These are phyloP conservation scores for Loxodonta africana DNA, from an alignment of 2,113 vertebrate genomes.

Conservation along the genomic window DNA sequence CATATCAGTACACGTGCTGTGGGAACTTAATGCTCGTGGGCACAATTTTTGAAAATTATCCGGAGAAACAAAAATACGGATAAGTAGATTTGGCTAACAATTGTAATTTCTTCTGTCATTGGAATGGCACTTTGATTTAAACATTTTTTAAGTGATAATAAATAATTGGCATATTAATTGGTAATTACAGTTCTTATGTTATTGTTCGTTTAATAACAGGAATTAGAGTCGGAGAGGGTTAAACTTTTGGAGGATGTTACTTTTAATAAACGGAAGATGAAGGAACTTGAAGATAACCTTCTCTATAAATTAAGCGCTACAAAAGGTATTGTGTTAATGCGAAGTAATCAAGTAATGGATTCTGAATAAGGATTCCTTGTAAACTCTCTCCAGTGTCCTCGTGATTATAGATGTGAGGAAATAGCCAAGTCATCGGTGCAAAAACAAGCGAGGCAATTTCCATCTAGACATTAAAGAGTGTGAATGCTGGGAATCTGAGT, in stretches of 20 bases:
- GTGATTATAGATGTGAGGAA: background rate
- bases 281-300: slow-evolving; percentile 91
- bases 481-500: slow-evolving; percentile 47
- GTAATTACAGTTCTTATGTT: background rate
- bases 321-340: slow-evolving; percentile 85
- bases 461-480: background rate
- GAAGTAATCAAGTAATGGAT: background rate
- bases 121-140: background rate
- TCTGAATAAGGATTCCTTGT: background rate
- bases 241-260: slow-evolving; percentile 90
- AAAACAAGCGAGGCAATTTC: slow-evolving; percentile 47
- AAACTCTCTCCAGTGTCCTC: background rate
- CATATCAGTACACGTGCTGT: background rate
- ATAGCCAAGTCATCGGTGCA: background rate
- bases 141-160: slow-evolving; percentile 21
- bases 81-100: background rate
- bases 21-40: background rate
- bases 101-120: slow-evolving; percentile 18
- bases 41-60: background rate
- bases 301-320: slow-evolving; percentile 90
- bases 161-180: background rate
- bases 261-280: slow-evolving; percentile 91
- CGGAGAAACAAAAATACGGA: slow-evolving; percentile 28
- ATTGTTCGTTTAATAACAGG: slow-evolving; percentile 82
- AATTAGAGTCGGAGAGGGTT: slow-evolving; percentile 89